These are phyloP conservation scores for Nineta flava DNA, from an alignment of 2,888 invertebrate species.

Conservation along the genomic window DNA sequence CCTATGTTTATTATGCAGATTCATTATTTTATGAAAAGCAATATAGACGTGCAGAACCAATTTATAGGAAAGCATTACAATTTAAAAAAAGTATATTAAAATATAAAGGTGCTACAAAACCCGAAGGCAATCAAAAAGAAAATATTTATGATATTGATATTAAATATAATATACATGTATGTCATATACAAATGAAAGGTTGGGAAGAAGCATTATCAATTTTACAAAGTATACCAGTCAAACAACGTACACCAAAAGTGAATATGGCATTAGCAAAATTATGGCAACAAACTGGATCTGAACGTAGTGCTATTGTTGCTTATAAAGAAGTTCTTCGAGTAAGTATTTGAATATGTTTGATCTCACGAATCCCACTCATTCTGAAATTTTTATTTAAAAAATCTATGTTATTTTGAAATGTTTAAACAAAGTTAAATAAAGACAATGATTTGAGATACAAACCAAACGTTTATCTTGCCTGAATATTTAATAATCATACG, in stretches of 20 bases:
- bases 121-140: conserved; percentile 31
- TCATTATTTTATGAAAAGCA: conserved; percentile 48
- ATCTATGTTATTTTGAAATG: too few species aligned
- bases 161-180: conserved; percentile 54
- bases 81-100: conserved; percentile 44
- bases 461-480: too few species aligned
- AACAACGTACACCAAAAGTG: conserved; percentile 52
- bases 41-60: conserved; percentile 49
- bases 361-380: too few species aligned
- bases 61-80: conserved; percentile 46
- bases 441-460: too few species aligned
- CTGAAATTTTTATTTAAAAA: too few species aligned
- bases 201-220: conserved; percentile 40
- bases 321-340: conserved; percentile 65
- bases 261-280: conserved; percentile 63
- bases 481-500: too few species aligned
- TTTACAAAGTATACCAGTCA: conserved; percentile 40
- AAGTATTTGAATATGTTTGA: conserved; percentile 13
- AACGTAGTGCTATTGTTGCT: conserved; percentile 52
- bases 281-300: conserved; percentile 50
- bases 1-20: conserved; percentile 52
- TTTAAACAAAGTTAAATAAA: too few species aligned
- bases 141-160: conserved; percentile 46
- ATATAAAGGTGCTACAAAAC: conserved; percentile 30
- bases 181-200: conserved; percentile 48